Evolutionary conservation across 1,140 invertebrate genomes (phyloP).

Genomic region (Caerostris extrusa): DNA sequence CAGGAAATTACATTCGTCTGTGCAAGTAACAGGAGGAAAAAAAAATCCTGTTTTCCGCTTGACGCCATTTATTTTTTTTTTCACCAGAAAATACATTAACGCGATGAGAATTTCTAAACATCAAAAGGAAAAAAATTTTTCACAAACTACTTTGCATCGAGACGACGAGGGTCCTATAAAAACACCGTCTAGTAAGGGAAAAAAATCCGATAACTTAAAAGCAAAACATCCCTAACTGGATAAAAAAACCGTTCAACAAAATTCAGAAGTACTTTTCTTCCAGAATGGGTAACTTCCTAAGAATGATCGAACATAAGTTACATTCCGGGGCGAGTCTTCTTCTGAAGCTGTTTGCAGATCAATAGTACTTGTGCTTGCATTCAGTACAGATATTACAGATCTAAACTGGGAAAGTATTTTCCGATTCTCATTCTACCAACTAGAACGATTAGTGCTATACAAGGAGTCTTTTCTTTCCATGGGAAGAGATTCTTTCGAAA

Average conservation of each 20-base stretch:
- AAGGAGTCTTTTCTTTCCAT: too few species aligned
- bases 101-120: too few species aligned
- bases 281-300: not conserved
- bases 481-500: too few species aligned
- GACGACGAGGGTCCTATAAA: not conserved
- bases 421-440: too few species aligned
- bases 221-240: not conserved
- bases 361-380: not conserved
- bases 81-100: too few species aligned
- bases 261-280: not conserved
- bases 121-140: not conserved
- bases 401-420: not conserved
- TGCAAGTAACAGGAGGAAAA: too few species aligned
- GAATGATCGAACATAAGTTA: not conserved
- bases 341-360: not conserved
- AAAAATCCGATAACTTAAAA: not conserved
- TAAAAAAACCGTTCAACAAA: not conserved
- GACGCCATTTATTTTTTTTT: too few species aligned
- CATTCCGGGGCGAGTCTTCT: not conserved
- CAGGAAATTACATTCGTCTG: too few species aligned
- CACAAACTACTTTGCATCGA: not conserved
- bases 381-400: not conserved
- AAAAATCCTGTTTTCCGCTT: too few species aligned
- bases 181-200: not conserved
- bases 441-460: too few species aligned